These are phyloP conservation scores for Chaetorhynchus papuensis DNA, from an alignment of 2,113 vertebrate species.

Conservation along the genomic window DNA sequence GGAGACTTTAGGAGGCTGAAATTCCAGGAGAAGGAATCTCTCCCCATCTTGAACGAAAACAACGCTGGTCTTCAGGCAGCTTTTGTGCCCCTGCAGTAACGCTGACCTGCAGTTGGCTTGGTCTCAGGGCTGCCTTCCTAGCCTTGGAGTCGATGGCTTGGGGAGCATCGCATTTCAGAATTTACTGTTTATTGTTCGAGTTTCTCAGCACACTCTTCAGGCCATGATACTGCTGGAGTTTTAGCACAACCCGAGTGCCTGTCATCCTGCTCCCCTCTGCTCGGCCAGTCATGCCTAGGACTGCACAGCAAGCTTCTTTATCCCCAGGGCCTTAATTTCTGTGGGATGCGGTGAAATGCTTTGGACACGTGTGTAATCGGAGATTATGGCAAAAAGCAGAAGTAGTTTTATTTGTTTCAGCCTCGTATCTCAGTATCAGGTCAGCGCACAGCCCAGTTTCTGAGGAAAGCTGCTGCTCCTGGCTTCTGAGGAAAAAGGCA, in stretches of 20 bases:
- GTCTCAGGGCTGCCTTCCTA: background rate
- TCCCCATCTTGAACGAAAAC: background rate
- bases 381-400: background rate
- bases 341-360: background rate
- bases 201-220: background rate
- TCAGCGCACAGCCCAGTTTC: background rate
- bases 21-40: background rate
- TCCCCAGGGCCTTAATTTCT: background rate
- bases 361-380: rapidly evolving
- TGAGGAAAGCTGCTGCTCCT: background rate
- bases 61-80: background rate
- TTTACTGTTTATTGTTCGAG: background rate
- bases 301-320: background rate
- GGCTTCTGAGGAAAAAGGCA: background rate
- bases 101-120: background rate
- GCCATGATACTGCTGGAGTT: background rate
- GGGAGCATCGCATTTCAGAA: background rate
- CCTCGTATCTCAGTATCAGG: background rate
- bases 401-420: background rate
- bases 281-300: background rate
- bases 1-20: background rate
- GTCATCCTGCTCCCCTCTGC: background rate
- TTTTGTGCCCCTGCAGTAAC: background rate
- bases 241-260: background rate
- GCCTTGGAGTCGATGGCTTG: background rate